Evolutionary conservation across 2,888 invertebrate species (phyloP).

Genomic region (Germaria angustata): DNA sequence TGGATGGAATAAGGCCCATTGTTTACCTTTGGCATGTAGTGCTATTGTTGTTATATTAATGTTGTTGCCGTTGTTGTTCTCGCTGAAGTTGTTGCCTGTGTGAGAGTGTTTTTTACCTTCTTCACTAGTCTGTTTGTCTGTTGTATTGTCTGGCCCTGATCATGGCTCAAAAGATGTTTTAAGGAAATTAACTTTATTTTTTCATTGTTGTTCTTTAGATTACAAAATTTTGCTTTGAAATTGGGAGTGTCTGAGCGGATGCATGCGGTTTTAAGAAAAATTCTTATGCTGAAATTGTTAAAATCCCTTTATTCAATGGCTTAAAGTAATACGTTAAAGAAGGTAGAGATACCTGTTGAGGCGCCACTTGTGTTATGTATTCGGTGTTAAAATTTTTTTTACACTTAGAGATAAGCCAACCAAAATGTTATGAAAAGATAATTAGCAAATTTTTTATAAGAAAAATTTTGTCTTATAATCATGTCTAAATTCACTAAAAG

Average conservation of each 20-base stretch:
- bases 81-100: neutral
- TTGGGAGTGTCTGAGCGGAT: neutral
- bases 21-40: slow-evolving; percentile 61
- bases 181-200: slow-evolving; percentile 61
- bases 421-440: neutral
- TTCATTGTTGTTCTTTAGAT: slow-evolving; percentile 26
- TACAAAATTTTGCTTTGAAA: slow-evolving; percentile 8
- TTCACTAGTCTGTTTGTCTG: slow-evolving; percentile 33
- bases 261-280: slow-evolving; percentile 14
- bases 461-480: too few species aligned
- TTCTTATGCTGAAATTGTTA: neutral
- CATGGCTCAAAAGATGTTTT: slow-evolving; percentile 47
- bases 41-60: slow-evolving; percentile 31
- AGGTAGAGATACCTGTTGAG: slow-evolving; percentile 38
- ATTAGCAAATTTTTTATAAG: neutral
- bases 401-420: too few species aligned
- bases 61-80: neutral
- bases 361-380: slow-evolving; percentile 35
- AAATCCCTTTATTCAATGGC: neutral
- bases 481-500: too few species aligned
- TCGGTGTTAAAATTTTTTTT: neutral
- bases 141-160: slow-evolving; percentile 21
- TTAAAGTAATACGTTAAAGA: neutral
- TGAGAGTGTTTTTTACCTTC: neutral
- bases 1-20: slow-evolving; percentile 48